Conservation (phyloP, 2,888 invertebrate species). For the Gari tellinella region DNA sequence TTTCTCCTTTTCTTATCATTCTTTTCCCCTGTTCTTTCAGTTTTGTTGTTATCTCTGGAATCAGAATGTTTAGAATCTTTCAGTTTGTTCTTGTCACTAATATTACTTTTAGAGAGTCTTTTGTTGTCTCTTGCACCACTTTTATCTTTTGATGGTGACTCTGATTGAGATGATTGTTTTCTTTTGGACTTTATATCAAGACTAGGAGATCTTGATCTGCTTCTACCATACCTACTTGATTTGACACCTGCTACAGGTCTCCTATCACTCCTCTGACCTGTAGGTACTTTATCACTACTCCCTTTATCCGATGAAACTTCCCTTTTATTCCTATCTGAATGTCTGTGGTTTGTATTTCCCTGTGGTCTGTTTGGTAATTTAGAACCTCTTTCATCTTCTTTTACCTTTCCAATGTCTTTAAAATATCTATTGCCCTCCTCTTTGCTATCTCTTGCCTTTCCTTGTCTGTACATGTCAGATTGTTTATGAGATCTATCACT, state of each 20-base stretch:
- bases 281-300: too few relatives aligned
- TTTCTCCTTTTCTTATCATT: conserved; percentile 11
- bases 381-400: conserved; percentile 16
- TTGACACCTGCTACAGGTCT: neutral
- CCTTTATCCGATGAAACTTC: too few relatives aligned
- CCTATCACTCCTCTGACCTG: neutral
- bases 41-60: neutral
- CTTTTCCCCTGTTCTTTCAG: neutral
- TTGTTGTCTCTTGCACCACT: conserved; percentile 11
- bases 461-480: neutral
- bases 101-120: conserved; percentile 1
- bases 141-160: conserved; percentile 5
- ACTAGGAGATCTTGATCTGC: conserved; percentile 7
- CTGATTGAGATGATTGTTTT: conserved; percentile 7
- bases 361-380: conserved; percentile 1
- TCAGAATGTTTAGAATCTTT: conserved; percentile 14
- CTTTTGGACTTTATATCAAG: conserved; percentile 3
- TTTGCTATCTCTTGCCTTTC: neutral
- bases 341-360: neutral
- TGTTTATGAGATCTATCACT: too few relatives aligned
- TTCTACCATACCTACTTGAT: neutral
- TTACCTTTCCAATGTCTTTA: conserved; percentile 24
- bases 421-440: conserved; percentile 15
- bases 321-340: neutral
- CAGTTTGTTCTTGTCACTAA: neutral